A percentile compares a stretch with the other conserved stretches of the same genome.
Evolutionary conservation across 2,888 invertebrate genomes (phyloP).

Genomic region (Pimpla rufipes): DNA sequence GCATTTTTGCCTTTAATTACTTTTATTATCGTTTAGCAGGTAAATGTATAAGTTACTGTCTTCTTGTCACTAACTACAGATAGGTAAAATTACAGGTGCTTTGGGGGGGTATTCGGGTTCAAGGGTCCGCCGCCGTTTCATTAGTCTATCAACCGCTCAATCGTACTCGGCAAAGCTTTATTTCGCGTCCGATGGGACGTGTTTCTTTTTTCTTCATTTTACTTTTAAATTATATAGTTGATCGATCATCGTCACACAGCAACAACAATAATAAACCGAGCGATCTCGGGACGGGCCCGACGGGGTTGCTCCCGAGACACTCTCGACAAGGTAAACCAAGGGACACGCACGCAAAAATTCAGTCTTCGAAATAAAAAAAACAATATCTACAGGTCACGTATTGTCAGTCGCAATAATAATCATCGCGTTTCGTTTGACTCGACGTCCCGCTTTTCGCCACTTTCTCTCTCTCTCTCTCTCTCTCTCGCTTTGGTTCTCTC

Average conservation of each 20-base stretch:
- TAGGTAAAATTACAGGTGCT: conserved; percentile 82
- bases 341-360: conserved; percentile 77
- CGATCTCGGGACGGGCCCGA: conserved; percentile 54
- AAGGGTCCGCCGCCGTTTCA: conserved; percentile 76
- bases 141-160: conserved; percentile 54
- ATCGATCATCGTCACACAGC: conserved; percentile 53
- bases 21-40: conserved; percentile 80
- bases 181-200: conserved; percentile 41
- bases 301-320: conserved; percentile 47
- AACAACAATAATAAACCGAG: conserved; percentile 62
- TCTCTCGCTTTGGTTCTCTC: neutral
- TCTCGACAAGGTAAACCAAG: conserved; percentile 58
- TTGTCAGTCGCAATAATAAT: conserved; percentile 77
- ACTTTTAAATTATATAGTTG: conserved; percentile 19
- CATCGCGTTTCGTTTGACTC: conserved; percentile 64
- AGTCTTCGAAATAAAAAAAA: conserved; percentile 81
- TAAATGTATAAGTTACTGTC: conserved; percentile 82
- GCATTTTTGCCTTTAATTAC: conserved; percentile 76
- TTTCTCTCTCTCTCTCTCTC: neutral
- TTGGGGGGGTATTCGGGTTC: conserved; percentile 73
- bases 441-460: conserved; percentile 54
- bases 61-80: conserved; percentile 82
- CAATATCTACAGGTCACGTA: conserved; percentile 73
- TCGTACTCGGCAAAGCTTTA: conserved; percentile 63
- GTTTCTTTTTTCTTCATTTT: conserved; percentile 20